Percentiles rank a stretch among this genome's conserved stretches.
These are phyloP conservation scores for Allacma fusca DNA, from an alignment of 2,888 invertebrate species.

Conservation along the genomic window DNA sequence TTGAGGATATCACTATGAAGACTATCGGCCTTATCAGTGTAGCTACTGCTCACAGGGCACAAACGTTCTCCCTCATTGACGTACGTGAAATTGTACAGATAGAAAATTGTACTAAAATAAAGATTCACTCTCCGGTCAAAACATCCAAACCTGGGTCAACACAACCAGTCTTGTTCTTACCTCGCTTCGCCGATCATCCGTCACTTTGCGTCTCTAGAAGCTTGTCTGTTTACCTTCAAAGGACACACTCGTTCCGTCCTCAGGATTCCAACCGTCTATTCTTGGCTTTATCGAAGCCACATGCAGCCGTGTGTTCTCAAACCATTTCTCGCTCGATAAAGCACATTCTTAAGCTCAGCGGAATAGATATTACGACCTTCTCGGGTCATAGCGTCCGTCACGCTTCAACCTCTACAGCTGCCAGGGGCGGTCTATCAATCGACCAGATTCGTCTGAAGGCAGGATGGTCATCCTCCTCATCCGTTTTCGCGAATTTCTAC, in stretches of 20 bases:
- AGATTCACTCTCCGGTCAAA: no score
- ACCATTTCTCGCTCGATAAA: conserved; percentile 27
- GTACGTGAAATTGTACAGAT: conserved; percentile 12
- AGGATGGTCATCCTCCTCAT: conserved; percentile 9
- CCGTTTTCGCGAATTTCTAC: conserved; percentile 5
- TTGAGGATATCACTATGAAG: conserved; percentile 27
- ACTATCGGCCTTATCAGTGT: conserved; percentile 30
- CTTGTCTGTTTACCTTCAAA: no score
- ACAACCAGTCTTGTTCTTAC: no score
- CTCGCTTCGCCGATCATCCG: no score
- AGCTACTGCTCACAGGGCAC: conserved; percentile 44
- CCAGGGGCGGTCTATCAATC: neutral
- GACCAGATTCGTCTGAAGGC: neutral
- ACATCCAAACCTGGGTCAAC: no score
- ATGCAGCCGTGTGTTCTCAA: neutral
- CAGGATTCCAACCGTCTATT: no score
- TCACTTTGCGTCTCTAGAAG: no score
- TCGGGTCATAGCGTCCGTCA: conserved; percentile 19
- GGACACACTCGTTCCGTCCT: no score
- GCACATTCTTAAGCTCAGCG: neutral
- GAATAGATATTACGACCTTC: neutral
- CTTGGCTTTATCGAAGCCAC: neutral
- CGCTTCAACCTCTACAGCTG: conserved; percentile 22
- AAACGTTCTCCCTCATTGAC: conserved; percentile 39
- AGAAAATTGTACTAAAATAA: conserved; percentile 2